Evolutionary conservation across 2,113 vertebrate species (phyloP).

Genomic region (Podilymbus podiceps): DNA sequence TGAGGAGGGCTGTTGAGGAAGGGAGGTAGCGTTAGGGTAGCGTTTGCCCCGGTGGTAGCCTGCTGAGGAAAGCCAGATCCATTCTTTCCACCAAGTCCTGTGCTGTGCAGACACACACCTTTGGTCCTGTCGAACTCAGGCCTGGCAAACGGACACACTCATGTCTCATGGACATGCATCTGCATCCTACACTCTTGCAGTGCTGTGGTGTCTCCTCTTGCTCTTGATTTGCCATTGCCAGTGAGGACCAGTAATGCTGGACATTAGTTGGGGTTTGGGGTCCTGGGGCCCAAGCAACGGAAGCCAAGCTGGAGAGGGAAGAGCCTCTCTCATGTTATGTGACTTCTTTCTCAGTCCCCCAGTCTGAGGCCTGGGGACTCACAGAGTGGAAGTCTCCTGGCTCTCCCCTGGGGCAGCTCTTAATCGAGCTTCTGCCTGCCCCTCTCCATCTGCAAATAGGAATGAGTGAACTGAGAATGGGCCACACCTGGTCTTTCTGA

Average conservation of each 20-base stretch:
- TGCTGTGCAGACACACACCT: neutral
- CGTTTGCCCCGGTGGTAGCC: neutral
- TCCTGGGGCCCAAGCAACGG: neutral
- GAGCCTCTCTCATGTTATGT: neutral
- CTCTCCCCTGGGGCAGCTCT: neutral
- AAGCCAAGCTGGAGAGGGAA: neutral
- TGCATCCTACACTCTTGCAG: neutral
- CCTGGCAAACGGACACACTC: rapidly evolving
- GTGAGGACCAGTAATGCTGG: neutral
- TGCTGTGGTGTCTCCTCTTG: neutral
- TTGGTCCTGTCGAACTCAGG: neutral
- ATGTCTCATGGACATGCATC: neutral
- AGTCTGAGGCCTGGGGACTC: neutral
- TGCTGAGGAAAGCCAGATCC: neutral
- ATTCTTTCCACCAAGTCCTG: neutral
- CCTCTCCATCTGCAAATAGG: neutral
- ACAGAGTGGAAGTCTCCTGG: neutral
- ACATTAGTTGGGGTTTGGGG: neutral
- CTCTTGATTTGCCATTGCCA: neutral
- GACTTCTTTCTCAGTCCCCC: neutral
- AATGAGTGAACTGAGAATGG: neutral
- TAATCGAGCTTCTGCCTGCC: neutral
- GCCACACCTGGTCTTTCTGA: neutral
- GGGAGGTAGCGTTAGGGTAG: neutral
- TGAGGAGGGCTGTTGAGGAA: neutral